A percentile compares a stretch with the other conserved stretches of the same genome.
Conservation (phyloP, 1,140 invertebrate species). For the Drosophila sturtevanti region DNA sequence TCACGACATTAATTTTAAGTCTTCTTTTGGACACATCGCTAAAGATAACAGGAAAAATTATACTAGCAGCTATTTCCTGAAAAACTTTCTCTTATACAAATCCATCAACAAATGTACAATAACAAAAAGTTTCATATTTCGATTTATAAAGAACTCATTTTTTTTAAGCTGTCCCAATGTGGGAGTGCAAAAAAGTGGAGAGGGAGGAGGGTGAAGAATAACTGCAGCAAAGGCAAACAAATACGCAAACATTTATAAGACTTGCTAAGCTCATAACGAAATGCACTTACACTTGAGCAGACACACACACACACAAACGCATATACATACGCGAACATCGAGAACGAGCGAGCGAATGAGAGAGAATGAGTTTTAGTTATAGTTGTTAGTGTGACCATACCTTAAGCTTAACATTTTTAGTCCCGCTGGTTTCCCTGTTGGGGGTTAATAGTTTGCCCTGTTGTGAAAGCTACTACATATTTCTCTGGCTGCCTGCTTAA, state of each 20-base stretch:
- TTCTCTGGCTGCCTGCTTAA: neutral
- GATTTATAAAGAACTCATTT: neutral
- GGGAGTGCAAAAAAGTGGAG: conserved; percentile 13
- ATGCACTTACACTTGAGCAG: conserved; percentile 70
- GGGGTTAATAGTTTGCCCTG: conserved; percentile 50
- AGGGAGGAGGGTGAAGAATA: conserved; percentile 22
- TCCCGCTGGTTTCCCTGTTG: conserved; percentile 25
- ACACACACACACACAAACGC: conserved; percentile 18
- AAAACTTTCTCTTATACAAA: neutral
- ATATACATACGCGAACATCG: conserved; percentile 10
- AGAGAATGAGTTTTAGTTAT: neutral
- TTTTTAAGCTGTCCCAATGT: neutral
- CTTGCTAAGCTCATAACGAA: conserved; percentile 78
- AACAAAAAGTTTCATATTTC: neutral
- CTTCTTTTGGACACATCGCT: no score
- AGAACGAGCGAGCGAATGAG: neutral
- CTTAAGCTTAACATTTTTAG: conserved; percentile 19
- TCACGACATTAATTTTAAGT: neutral
- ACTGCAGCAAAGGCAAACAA: conserved; percentile 53
- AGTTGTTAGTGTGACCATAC: conserved; percentile 28
- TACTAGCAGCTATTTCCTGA: neutral
- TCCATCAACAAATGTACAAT: neutral
- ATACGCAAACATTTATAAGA: conserved; percentile 79
- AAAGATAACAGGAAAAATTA: neutral
- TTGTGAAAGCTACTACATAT: neutral